Evolutionary conservation across 2,113 vertebrate species (phyloP).

Genomic region (Tyrannus savana): DNA sequence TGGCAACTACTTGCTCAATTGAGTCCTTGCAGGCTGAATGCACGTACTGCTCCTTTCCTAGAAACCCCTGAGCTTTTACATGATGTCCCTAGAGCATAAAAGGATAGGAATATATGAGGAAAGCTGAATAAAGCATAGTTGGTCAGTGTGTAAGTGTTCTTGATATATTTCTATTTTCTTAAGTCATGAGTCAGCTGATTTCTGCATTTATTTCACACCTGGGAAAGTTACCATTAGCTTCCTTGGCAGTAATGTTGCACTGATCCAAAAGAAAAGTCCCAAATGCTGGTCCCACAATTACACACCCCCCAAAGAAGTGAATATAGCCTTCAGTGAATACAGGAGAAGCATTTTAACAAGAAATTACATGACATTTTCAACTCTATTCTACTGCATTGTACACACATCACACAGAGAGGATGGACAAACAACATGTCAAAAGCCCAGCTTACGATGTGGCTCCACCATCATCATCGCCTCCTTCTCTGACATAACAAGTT

Average conservation of each 20-base stretch:
- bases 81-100: not conserved
- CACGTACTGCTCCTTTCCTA: not conserved
- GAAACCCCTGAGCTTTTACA: not conserved
- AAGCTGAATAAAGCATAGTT: not conserved
- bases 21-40: not conserved
- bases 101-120: not conserved
- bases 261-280: not conserved
- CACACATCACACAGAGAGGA: not conserved
- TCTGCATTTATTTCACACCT: not conserved
- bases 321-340: not conserved
- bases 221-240: not conserved
- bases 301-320: not conserved
- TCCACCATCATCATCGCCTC: conserved; percentile 99
- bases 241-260: not conserved
- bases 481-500: conserved; percentile 98
- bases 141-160: not conserved
- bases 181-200: not conserved
- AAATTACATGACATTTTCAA: not conserved
- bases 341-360: not conserved
- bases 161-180: not conserved
- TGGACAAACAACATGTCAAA: not conserved
- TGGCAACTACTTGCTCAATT: not conserved
- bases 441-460: conserved; percentile 90
- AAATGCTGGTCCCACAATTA: not conserved
- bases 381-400: not conserved